These are phyloP conservation scores for Ochotona curzoniae DNA, from an alignment of 2,113 vertebrate species.

Conservation along the genomic window DNA sequence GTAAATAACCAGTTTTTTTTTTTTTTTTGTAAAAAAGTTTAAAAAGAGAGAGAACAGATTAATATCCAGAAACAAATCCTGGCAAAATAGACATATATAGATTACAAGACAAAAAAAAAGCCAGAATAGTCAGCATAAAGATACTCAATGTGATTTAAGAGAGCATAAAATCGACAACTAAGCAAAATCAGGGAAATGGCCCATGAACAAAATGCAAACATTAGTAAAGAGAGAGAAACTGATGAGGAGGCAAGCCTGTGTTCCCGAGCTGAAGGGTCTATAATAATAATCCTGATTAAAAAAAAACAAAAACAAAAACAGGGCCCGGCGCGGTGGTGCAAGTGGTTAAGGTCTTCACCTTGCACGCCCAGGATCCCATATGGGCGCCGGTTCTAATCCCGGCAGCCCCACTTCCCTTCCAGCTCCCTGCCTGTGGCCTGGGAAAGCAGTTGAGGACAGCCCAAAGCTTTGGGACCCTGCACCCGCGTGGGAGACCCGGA, in stretches of 20 bases:
- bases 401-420: no score
- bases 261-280: neutral
- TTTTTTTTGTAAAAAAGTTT: no score
- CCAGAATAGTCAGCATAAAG: neutral
- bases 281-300: neutral
- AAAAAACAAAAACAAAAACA: neutral
- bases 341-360: no score
- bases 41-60: slow-evolving; percentile 2
- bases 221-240: neutral
- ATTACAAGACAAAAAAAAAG: slow-evolving; percentile 11
- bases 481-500: no score
- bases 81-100: neutral
- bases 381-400: no score
- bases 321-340: no score
- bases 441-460: no score
- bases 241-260: slow-evolving; percentile 1
- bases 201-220: slow-evolving; percentile 27
- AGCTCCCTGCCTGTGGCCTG: no score
- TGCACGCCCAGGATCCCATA: no score
- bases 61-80: neutral
- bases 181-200: neutral
- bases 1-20: no score
- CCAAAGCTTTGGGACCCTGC: no score
- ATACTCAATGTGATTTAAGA: neutral
- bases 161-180: neutral